A percentile compares a stretch with the other conserved stretches of the same genome.
Evolutionary conservation across 1,140 invertebrate genomes (phyloP).

Genomic region (Microvelia longipes): DNA sequence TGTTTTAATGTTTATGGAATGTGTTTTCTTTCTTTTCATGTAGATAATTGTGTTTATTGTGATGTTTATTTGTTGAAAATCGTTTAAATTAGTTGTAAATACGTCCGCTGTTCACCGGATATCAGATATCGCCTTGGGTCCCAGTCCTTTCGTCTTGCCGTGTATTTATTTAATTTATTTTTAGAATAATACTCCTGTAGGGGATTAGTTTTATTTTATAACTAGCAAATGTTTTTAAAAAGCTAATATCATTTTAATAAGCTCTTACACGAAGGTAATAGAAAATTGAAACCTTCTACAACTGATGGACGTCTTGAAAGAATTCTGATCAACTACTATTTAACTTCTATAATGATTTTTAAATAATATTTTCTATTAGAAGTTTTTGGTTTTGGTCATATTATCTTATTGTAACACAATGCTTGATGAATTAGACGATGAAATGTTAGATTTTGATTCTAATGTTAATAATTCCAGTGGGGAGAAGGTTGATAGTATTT

Average conservation of each 20-base stretch:
- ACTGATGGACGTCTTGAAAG: not conserved
- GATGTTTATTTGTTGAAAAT: not conserved
- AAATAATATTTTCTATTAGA: not conserved
- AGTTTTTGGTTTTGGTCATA: not conserved
- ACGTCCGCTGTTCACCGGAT: too few species aligned
- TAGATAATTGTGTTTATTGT: not conserved
- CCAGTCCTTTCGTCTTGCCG: too few species aligned
- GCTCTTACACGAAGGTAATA: not conserved
- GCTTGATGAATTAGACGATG: slow-evolving; percentile 11
- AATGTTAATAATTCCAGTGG: slow-evolving; percentile 13
- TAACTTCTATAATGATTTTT: not conserved
- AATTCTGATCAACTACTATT: not conserved
- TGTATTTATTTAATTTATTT: too few species aligned
- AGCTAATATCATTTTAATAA: not conserved
- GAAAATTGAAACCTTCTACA: not conserved
- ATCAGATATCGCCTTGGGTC: too few species aligned
- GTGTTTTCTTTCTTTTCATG: not conserved
- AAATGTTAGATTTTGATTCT: slow-evolving; percentile 14
- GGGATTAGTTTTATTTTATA: too few species aligned
- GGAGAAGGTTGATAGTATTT: slow-evolving; percentile 17
- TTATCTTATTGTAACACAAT: slow-evolving; percentile 4
- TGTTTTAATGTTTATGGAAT: not conserved
- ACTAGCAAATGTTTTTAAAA: not conserved
- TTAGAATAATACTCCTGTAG: too few species aligned
- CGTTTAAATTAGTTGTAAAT: not conserved